phyloP scores from a whole-genome alignment of 1,140 invertebrate species.

The Cherax quadricarinatus region DNA sequence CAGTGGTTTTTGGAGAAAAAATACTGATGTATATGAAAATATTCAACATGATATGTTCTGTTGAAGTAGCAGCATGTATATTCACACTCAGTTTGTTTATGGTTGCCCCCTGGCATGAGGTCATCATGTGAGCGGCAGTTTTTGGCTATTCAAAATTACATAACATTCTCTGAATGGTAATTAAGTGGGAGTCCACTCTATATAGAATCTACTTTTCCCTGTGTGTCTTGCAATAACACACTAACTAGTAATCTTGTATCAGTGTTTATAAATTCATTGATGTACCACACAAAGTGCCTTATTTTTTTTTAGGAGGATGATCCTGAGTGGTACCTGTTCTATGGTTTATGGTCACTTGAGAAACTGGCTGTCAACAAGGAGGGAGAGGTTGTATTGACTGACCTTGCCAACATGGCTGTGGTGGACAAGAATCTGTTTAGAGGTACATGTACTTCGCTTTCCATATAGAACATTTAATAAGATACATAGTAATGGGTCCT shows the following conservation, averaged over 20 bases:
- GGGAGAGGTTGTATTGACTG: constrained; percentile 57
- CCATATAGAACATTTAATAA: background rate
- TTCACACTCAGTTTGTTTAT: no score
- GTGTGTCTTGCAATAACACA: background rate
- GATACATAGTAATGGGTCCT: no score
- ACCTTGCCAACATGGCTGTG: constrained; percentile 43
- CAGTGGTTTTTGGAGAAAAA: no score
- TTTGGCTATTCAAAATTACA: no score
- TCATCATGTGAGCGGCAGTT: no score
- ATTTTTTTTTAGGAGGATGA: constrained; percentile 49
- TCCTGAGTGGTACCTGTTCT: constrained; percentile 63
- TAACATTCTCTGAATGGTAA: background rate
- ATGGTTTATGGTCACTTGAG: constrained; percentile 37
- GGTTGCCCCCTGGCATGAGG: no score
- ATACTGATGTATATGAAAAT: no score
- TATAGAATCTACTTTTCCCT: background rate
- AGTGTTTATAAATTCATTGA: background rate
- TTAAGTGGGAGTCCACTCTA: background rate
- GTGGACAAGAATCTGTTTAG: constrained; percentile 58
- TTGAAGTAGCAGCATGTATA: no score
- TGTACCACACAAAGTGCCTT: background rate
- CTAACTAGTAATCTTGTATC: background rate
- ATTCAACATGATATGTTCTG: no score
- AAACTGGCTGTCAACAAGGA: constrained; percentile 62
- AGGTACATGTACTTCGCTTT: background rate